Percentiles rank a stretch among this genome's conserved stretches.
Evolutionary conservation across 2,113 vertebrate species (phyloP).

Genomic region (zebrafish (Danio rerio)): GRCz12tu NC_133187.1:32656001-32656500

Average conservation of each 20-base stretch:
- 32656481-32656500: background rate
- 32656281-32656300: too few species aligned
- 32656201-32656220: background rate
- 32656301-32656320: background rate
- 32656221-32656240: background rate
- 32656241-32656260: background rate
- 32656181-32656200: background rate
- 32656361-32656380: too few species aligned
- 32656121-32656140: too few species aligned
- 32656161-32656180: too few species aligned
- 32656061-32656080: too few species aligned
- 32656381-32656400: background rate
- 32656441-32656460: background rate
- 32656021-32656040: too few species aligned
- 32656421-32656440: conserved; percentile 2
- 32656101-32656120: too few species aligned
- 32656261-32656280: background rate
- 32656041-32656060: too few species aligned
- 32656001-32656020: too few species aligned
- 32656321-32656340: background rate
- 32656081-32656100: background rate
- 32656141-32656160: too few species aligned
- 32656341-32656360: background rate
- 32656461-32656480: background rate
- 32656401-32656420: background rate